Evolutionary conservation across 2,888 invertebrate species (phyloP), one percentile per base, ranked within the genome.

Genomic region (Stenchaetothrips biformis): DNA sequence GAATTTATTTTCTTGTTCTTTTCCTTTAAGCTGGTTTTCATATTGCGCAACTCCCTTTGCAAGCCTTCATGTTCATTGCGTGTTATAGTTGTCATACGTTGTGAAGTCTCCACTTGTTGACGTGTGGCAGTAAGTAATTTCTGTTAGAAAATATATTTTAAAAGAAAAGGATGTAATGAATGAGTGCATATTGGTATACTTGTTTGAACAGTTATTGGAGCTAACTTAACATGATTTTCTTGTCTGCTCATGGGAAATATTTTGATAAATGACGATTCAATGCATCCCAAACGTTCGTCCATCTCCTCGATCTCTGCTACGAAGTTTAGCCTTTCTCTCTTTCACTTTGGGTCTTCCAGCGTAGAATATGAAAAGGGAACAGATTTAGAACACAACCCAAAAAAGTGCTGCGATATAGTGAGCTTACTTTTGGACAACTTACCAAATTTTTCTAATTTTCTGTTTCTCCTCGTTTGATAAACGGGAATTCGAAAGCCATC

Each of bases 401-500:
- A 37, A 37, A 37, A n/a, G n/a, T 37, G 37, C 37, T 37, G 37
- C 37, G 37, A 37, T 37, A 37, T 37, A 37, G 37, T 37, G 37
- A 2, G 37, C 37, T 37, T 37, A 21, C n/a, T n/a, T 48, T 49
- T 80, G 48, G 62, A 67, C 78, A 74, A 62, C 27, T 78, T 86
- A 91, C 88, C 86, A 90, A 88, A 81, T 87, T 86, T 84, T 84
- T 91, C 90, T 48, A 91, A 85, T 62, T 84, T 85, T 84, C 88
- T 88, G 85, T 95, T 95, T 95, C 84, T 92, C 92, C 77, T 90
- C 89, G 87, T 93, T 93, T 0, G 95, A 94, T 82, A 95, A n/a
- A 95, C 90, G 4, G 95, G 95, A 83, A 94, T 90, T 84, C 92
- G 92, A 81, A 93, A 93, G 8, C 94, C 94, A 84, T 92, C 91